Evolutionary conservation across 2,888 invertebrate species (phyloP).

Genomic region (Auanema freiburgensis): DNA sequence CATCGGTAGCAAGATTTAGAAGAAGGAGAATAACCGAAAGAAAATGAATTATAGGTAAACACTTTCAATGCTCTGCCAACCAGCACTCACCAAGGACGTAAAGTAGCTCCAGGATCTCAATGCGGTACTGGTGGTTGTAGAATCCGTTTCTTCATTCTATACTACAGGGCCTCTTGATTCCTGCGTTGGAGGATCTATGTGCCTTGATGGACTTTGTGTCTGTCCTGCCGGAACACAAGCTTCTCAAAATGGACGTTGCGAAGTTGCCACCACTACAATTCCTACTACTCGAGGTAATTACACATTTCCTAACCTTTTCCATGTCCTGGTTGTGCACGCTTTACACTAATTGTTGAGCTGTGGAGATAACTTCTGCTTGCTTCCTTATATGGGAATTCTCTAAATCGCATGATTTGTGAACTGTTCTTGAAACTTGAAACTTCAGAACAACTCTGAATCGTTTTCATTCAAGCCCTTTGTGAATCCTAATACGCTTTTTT

Average conservation of each 20-base stretch:
- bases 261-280: conserved; percentile 16
- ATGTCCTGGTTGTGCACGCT: conserved; percentile 5
- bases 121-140: conserved; percentile 34
- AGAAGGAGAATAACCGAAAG: neutral
- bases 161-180: conserved; percentile 57
- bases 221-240: conserved; percentile 60
- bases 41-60: neutral
- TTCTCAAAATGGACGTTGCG: conserved; percentile 44
- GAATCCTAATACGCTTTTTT: too few relatives aligned
- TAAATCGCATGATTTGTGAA: too few relatives aligned
- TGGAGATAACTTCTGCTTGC: too few relatives aligned
- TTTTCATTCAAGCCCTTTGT: too few relatives aligned
- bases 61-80: conserved; percentile 26
- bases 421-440: too few relatives aligned
- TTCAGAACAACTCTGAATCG: too few relatives aligned
- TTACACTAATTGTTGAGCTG: neutral
- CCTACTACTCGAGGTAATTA: conserved; percentile 10
- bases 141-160: neutral
- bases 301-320: neutral
- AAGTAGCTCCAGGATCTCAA: conserved; percentile 50
- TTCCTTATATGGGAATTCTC: too few relatives aligned
- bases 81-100: conserved; percentile 31
- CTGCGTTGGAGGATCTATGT: conserved; percentile 60
- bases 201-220: conserved; percentile 58
- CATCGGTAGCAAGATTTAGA: conserved; percentile 5